phyloP scores from a whole-genome alignment of 2,888 invertebrate species.

The Bellardia bayeri region DNA sequence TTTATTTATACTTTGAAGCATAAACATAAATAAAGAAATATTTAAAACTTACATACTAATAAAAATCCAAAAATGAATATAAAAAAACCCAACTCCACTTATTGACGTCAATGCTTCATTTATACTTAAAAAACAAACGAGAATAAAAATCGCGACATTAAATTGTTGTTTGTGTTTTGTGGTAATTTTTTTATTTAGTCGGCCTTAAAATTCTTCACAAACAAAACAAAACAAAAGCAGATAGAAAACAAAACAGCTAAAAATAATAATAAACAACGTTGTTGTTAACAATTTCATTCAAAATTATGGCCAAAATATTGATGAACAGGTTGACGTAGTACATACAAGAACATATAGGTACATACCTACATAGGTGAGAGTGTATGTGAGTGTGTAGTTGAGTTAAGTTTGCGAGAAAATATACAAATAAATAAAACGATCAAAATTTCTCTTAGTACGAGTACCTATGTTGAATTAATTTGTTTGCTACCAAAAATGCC shows the following conservation, averaged over 20 bases:
- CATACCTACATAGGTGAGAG: neutral
- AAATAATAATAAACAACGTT: conserved; percentile 20
- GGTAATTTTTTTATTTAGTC: conserved; percentile 8
- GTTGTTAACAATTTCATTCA: conserved; percentile 51
- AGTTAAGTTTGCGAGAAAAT: neutral
- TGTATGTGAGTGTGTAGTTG: neutral
- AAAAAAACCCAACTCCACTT: conserved; percentile 32
- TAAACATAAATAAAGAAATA: conserved; percentile 20
- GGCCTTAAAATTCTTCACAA: conserved; percentile 43
- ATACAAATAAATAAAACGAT: conserved; percentile 50
- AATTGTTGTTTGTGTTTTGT: neutral
- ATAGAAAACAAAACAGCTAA: neutral
- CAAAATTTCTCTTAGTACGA: conserved; percentile 35
- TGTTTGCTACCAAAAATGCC: conserved; percentile 35
- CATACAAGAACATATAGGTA: neutral
- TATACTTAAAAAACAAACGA: conserved; percentile 3
- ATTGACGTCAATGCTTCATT: conserved; percentile 56
- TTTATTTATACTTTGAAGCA: neutral
- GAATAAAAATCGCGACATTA: conserved; percentile 48
- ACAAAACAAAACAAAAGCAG: conserved; percentile 32
- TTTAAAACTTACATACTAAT: neutral
- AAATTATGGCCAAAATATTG: conserved; percentile 13
- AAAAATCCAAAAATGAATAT: neutral
- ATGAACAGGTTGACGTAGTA: conserved; percentile 15
- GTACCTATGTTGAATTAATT: conserved; percentile 12